Conservation (phyloP, 1,140 invertebrate species). For the Panagrolaimus sp. region DNA sequence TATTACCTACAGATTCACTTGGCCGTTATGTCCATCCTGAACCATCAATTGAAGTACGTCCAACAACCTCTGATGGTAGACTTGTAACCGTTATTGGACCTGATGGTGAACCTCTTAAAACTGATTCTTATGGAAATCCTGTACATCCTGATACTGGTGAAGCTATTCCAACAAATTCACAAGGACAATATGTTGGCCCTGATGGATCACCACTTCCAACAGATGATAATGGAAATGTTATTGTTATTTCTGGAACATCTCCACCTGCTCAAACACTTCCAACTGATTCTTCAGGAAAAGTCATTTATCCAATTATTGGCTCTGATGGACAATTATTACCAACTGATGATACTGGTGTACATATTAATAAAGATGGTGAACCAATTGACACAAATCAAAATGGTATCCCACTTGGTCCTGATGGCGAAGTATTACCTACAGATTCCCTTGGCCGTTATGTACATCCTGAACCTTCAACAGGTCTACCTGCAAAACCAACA, state of each 20-base stretch:
- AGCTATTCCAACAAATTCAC: no score
- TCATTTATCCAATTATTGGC: slow-evolving; percentile 11
- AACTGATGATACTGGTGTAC: slow-evolving; percentile 37
- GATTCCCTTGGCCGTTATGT: slow-evolving; percentile 28
- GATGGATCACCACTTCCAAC: slow-evolving; percentile 41
- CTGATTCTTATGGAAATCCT: slow-evolving; percentile 26
- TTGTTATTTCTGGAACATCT: background rate
- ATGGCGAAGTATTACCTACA: slow-evolving; percentile 37
- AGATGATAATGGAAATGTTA: slow-evolving; percentile 27
- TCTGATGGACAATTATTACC: slow-evolving; percentile 22
- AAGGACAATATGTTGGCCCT: background rate
- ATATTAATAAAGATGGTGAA: slow-evolving; percentile 28
- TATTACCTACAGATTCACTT: slow-evolving; percentile 23
- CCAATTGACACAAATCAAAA: slow-evolving; percentile 35
- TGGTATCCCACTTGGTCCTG: slow-evolving; percentile 38
- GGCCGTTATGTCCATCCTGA: slow-evolving; percentile 24
- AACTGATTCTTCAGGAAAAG: background rate
- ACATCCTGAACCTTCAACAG: slow-evolving; percentile 1
- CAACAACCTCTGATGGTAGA: slow-evolving; percentile 17
- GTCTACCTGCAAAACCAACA: background rate
- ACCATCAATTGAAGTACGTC: background rate
- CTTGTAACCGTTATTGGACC: slow-evolving; percentile 28
- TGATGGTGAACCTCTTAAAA: slow-evolving; percentile 38
- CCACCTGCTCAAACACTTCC: background rate
- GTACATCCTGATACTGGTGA: no score